phyloP scores from a whole-genome alignment of 2,797 vertebrate genomes.

The Xiphophorus birchmanni region DNA sequence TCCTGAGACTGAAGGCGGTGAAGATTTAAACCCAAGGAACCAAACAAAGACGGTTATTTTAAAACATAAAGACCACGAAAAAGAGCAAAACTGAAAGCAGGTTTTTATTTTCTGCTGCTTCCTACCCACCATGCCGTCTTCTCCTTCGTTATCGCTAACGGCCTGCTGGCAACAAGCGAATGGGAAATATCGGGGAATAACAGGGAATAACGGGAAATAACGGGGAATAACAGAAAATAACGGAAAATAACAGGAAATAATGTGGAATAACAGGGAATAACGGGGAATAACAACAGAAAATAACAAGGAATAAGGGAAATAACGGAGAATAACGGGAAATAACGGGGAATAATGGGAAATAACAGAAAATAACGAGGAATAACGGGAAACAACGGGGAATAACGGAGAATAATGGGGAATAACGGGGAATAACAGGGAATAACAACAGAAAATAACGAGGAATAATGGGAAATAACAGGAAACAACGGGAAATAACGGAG shows the following conservation, averaged over 20 bases:
- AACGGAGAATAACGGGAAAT: neutral
- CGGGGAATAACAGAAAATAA: too few relatives aligned
- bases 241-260: too few relatives aligned
- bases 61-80: neutral
- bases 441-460: rapidly evolving
- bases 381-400: too few relatives aligned
- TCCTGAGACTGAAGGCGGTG: constrained; percentile 52
- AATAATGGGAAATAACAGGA: too few relatives aligned
- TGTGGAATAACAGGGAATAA: too few relatives aligned
- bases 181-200: neutral
- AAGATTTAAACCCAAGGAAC: neutral
- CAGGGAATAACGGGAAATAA: neutral
- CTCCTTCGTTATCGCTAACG: constrained; percentile 64
- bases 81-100: neutral
- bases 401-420: too few relatives aligned
- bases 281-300: too few relatives aligned
- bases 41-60: constrained; percentile 14
- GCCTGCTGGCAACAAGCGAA: constrained; percentile 47
- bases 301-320: too few relatives aligned
- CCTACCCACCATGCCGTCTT: constrained; percentile 75
- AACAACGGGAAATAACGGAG: too few relatives aligned
- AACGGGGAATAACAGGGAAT: too few relatives aligned
- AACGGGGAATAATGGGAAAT: neutral
- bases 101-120: neutral
- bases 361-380: neutral